Base-by-base conservation (phyloP, 2,113 vertebrate species). In the Verasper variegatus region DNA sequence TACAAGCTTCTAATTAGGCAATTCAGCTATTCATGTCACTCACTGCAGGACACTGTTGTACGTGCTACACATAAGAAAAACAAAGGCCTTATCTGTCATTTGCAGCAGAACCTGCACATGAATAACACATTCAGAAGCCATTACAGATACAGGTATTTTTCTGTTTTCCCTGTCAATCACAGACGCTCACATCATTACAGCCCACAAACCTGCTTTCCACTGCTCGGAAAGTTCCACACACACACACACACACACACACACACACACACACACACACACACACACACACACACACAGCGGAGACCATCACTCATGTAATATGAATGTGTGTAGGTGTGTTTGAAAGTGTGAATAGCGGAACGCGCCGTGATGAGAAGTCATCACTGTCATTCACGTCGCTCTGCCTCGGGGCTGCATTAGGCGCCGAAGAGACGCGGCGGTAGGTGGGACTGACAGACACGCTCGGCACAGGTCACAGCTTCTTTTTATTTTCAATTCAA, bases 401-500 rank as follows among this genome's bases (percentile, higher is more conserved):
- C 68, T 52, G 35, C 67, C 67, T 74, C 18, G 0, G 58, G 77
- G 70, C 55, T 52, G 23, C 49, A 49, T 79, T 27, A 51, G 45
- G 6, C 4, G 1, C 15, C 1, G 40, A 27, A 27, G 27, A 73
- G 54, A 59, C 23, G 2, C 17, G 17, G 63, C 9, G 1, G 35
- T 69, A 31, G 84, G 31, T 6, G 52, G 63, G 69, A 84, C 58
- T 51, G 74, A 85, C 68, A 82, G 75, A 86, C 73, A 37, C 71
- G 84, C 71, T 74, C 64, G 21, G 69, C 76, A 87, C 90, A 76
- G 90, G 87, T 92, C 90, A 92, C 90, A 90, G 86, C 84, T 91
- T 89, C 37, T 89, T 89, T 92, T 84, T 95, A 90, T 90, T 93
- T 88, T 86, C 62, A 88, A 82, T 87, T 90, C 57, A 76, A 93